phyloP scores from a whole-genome alignment of 2,113 vertebrate genomes.

The Nannobrachium achirus region DNA sequence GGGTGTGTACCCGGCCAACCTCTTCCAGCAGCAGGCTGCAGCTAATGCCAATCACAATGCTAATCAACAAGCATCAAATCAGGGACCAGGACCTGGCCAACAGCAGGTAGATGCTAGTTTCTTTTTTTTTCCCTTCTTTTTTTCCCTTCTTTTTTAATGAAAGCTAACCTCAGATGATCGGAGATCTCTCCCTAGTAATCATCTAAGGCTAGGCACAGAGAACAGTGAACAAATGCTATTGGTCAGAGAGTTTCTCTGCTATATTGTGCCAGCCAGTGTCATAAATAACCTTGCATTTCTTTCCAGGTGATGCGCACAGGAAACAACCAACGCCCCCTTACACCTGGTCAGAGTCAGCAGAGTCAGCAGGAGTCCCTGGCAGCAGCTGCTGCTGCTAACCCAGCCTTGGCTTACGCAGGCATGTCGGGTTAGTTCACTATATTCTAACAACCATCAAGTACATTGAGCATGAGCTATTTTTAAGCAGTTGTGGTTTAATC shows the following conservation, averaged over 20 bases:
- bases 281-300: constrained; percentile 10
- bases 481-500: no score
- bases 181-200: no score
- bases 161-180: no score
- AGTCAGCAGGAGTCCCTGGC: constrained; percentile 95
- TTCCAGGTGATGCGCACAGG: constrained; percentile 92
- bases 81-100: constrained; percentile 89
- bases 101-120: constrained; percentile 84
- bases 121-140: background rate
- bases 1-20: constrained; percentile 97
- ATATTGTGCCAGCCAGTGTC: background rate
- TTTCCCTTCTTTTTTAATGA: background rate
- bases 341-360: constrained; percentile 92
- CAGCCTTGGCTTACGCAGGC: constrained; percentile 92
- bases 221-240: no score
- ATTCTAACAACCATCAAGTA: no score
- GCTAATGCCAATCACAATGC: constrained; percentile 83
- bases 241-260: no score
- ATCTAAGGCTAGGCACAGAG: no score
- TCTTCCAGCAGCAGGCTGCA: constrained; percentile 96
- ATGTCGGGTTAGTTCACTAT: constrained; percentile 86
- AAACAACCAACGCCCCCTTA: constrained; percentile 91
- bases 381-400: constrained; percentile 86
- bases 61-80: constrained; percentile 92
- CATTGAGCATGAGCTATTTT: no score